phyloP scores from a whole-genome alignment of 1,140 invertebrate genomes.

The Araneus ventricosus region DNA sequence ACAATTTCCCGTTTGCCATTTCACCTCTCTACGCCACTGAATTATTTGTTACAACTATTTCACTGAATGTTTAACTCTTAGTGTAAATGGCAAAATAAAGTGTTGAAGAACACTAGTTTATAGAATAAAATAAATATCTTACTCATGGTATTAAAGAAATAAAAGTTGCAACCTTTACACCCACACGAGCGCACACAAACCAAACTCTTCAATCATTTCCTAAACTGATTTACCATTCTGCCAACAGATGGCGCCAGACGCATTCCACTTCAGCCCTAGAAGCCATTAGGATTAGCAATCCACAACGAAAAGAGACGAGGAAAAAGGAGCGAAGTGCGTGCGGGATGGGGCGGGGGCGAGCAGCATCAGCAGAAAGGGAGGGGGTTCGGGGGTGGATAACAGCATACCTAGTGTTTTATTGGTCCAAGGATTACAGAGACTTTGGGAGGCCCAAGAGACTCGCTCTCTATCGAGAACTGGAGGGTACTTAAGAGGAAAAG shows the following conservation, averaged over 20 bases:
- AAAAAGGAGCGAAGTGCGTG: not conserved
- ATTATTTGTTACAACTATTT: too few species aligned
- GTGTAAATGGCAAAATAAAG: too few species aligned
- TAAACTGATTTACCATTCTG: not conserved
- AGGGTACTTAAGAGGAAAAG: conserved; percentile 70
- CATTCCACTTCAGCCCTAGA: conserved; percentile 27
- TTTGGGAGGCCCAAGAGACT: conserved; percentile 51
- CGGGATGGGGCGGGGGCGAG: not conserved
- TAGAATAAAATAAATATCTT: too few species aligned
- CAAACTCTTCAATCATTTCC: not conserved
- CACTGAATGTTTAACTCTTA: too few species aligned
- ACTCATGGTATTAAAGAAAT: too few species aligned
- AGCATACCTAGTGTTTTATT: conserved; percentile 73
- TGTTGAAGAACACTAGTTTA: too few species aligned
- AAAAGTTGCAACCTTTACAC: too few species aligned
- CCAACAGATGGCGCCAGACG: conserved; percentile 38
- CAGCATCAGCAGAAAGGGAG: not conserved
- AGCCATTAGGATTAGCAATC: conserved; percentile 69
- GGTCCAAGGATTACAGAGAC: conserved; percentile 67
- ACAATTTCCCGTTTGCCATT: too few species aligned
- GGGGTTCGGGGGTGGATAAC: not conserved
- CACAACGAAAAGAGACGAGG: not conserved
- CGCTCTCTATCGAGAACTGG: conserved; percentile 28
- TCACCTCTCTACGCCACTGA: too few species aligned
- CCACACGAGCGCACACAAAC: too few species aligned